Base-by-base conservation (phyloP, 2,888 invertebrate species). In the Euplagia quadripunctaria region DNA sequence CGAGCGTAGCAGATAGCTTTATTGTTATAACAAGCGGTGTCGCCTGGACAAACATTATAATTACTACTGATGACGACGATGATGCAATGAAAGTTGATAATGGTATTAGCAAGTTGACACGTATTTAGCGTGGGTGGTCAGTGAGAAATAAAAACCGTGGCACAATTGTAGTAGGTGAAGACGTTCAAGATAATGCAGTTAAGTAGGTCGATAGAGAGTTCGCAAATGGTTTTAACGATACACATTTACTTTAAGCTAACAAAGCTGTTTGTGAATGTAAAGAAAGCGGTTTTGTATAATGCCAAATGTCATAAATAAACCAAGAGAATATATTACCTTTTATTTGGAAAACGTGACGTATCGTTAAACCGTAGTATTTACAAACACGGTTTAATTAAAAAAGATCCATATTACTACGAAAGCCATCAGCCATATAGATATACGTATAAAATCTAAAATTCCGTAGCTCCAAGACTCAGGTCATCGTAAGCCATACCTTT, bases 11-110 rank as follows among this genome's bases (percentile, higher is more conserved):
- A 94, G 92, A 93, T 91, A 90, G 86, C 87, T 88, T 89, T 91
- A 93, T 94, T 92, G 91, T 91, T 92, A 88, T 89, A 91, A 87
- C 92, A 91, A 89, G 84, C 87, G 85, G 86, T 89, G 88, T 86
- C 85, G 84, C 85, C 84, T 88, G 90, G 89, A 90, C 91, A 93
- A 93, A 91, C 90, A 90, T 82, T 89, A 86, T 91, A 91, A 93
- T 92, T 91, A 89, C 88, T 87, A 86, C 82, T 84, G 88, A 89
- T 88, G 90, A 85, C 84, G 82, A 83, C 82, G 90, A 91, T 94
- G 94, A 94, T 93, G 94, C 92, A 94, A 95, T 84, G 92, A 94
- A 94, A 94, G 94, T 92, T 93, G 94, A 94, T 95, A 94, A 94
- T 92, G 90, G 90, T 91, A 91, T 93, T 92, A 93, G 91, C 93